Base-by-base conservation (phyloP, 2,888 invertebrate genomes). In the Spilarctia lutea region DNA sequence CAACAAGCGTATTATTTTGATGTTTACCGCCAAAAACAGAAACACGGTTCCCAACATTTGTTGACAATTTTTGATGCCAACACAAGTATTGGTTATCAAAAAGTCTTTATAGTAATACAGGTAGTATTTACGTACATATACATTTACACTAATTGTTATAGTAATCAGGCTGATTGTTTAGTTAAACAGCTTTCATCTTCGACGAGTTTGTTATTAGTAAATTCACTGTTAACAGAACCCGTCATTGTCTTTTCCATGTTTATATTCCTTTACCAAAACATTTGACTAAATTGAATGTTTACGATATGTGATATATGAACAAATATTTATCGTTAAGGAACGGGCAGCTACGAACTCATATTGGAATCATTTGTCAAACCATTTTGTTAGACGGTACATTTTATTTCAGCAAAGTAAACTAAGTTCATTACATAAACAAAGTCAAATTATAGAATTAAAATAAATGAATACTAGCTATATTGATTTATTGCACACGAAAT, bases 161-260 rank as follows among this genome's bases (percentile, higher is more conserved):
- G 30, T 42, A 48, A 20, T 39, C 18, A 56, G 7, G 48, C 18
- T n/a, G 56, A 67, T 45, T 60, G 67, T 72, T 72, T 68, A 72
- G 39, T 68, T 39, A 78, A 81, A 75, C 75, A 76, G 52, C 65
- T 68, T 72, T 74, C 75, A 56, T 67, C 75, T 69, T 42, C 3
- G 68, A 73, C 74, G 20, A 56, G 56, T 65, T 78, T 77, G 71
- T 81, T 78, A 79, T 79, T 76, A 75, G 68, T 75, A 65, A 73
- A 75, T 45, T 69, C 72, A 42, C 65, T 73, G 81, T 79, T 82
- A 33, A 77, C 74, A 78, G 71, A 27, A 82, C 75, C 69, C 56
- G 68, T 76, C 78, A 78, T 76, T 79, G 72, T 78, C 67, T 71
- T 60, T 52, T 20, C 35, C 13, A 33, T 79, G 78, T 69, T 69